These are phyloP conservation scores for Clistopyga incitator DNA, from an alignment of 2,888 invertebrate species.

Conservation along the genomic window DNA sequence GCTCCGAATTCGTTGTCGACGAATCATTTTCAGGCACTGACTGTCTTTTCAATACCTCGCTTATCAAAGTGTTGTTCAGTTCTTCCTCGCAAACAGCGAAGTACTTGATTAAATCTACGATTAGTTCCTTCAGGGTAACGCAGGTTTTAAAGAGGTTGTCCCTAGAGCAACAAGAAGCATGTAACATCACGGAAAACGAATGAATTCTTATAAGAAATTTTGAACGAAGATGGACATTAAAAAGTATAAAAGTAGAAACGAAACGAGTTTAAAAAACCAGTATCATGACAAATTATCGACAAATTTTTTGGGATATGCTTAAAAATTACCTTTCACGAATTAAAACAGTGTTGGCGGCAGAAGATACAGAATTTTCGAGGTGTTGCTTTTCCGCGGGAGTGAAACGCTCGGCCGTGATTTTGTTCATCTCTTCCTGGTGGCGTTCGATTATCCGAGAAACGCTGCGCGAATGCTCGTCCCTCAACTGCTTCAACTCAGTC, in stretches of 20 bases:
- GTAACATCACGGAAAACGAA: background rate
- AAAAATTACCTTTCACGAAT: slow-evolving; percentile 87
- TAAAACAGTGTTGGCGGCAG: slow-evolving; percentile 75
- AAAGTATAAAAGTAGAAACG: too few species aligned
- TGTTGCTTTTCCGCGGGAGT: slow-evolving; percentile 37
- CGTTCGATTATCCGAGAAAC: slow-evolving; percentile 74
- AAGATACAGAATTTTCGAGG: slow-evolving; percentile 45
- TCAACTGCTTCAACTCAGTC: slow-evolving; percentile 86
- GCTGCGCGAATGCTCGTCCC: slow-evolving; percentile 74
- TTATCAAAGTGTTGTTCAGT: slow-evolving; percentile 90
- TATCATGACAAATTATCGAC: too few species aligned
- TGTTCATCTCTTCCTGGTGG: slow-evolving; percentile 75
- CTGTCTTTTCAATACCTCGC: slow-evolving; percentile 86
- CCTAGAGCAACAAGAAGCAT: slow-evolving; percentile 80
- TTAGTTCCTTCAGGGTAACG: slow-evolving; percentile 87
- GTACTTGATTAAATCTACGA: slow-evolving; percentile 90
- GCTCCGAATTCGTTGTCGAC: slow-evolving; percentile 71
- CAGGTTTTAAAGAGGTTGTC: slow-evolving; percentile 89
- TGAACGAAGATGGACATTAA: too few species aligned
- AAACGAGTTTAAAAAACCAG: too few species aligned
- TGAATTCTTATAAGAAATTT: background rate
- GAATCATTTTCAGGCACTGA: slow-evolving; percentile 29
- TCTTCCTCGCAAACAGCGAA: slow-evolving; percentile 92
- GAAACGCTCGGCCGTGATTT: slow-evolving; percentile 64
- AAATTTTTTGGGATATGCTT: too few species aligned